phyloP scores from a whole-genome alignment of 2,888 invertebrate genomes.

The Pristionchus maxplancki region DNA sequence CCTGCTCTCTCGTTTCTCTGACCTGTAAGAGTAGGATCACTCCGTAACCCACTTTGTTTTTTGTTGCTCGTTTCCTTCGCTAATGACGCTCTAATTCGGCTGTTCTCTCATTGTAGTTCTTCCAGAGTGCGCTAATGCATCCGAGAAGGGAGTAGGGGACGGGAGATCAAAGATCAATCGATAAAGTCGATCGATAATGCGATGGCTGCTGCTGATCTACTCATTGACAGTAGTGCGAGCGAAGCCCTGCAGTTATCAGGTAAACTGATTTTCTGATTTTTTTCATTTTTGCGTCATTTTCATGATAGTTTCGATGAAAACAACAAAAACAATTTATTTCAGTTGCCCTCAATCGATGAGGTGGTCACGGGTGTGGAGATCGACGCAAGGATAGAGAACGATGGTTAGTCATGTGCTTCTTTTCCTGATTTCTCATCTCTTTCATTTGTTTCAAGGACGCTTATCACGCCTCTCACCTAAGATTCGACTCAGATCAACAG shows the following conservation, averaged over 20 bases:
- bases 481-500: too few species aligned
- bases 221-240: neutral
- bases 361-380: conserved; percentile 64
- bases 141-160: neutral
- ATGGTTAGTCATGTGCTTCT: neutral
- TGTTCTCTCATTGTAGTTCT: too few species aligned
- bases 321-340: neutral
- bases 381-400: conserved; percentile 45
- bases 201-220: neutral
- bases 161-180: conserved; percentile 28
- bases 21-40: neutral
- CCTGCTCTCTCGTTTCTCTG: neutral
- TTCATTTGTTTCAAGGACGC: neutral
- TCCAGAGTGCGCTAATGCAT: conserved; percentile 8
- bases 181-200: neutral
- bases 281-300: neutral
- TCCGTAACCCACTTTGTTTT: neutral
- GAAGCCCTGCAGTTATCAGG: conserved; percentile 53
- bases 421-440: neutral
- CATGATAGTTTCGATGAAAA: neutral
- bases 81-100: neutral
- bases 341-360: conserved; percentile 65
- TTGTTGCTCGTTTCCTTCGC: neutral
- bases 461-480: too few species aligned
- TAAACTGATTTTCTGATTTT: neutral